Base-by-base conservation (phyloP, 2,113 vertebrate species). In the Orthonyx spaldingii region DNA sequence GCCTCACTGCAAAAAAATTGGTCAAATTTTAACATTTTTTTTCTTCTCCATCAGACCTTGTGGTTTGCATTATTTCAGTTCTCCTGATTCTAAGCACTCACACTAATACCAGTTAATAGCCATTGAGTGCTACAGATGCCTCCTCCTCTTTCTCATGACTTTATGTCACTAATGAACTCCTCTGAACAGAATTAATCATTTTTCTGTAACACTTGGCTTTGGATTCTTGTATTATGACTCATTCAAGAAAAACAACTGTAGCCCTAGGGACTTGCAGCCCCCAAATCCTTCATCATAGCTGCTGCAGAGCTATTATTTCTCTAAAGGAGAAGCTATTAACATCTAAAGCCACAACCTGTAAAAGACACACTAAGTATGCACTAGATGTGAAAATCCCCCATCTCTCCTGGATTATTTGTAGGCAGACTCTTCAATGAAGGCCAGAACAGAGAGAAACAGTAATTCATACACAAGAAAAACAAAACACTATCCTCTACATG, bases 141-240 rank as follows among this genome's bases (percentile, higher is more conserved):
- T 66, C 78, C 75, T 93, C 49, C 59, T 86, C 47, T 90, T 90
- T 78, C 86, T 92, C 60, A 69, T 86, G 86, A 59, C 60, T 93
- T 94, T 56, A 49, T 76, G 64, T 59, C 89, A 89, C 64, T 71
- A 95, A 92, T 56, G 44, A 95, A 93, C 64, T 89, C 68, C 68
- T 66, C 91, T 92, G 89, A 89, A 84, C 86, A 74, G 63, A 94
- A 89, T 90, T 79, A 82, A 87, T 86, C 4, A 74, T 78, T 93
- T 88, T 84, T 77, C 72, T 79, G 82, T 89, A 89, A 87, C 64
- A 71, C 39, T 89, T 70, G 21, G 33, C 86, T 93, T 87, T 37
- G 46, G 56, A 86, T 84, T 93, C 76, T 84, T 78, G 1, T 24
- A 50, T 65, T 65, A 63, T 85, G 88, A 94, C 68, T 95, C 90